Percentiles rank a stretch among this genome's conserved stretches.
Conservation (phyloP, 2,113 vertebrate species). For the Gavialis gangeticus region DNA sequence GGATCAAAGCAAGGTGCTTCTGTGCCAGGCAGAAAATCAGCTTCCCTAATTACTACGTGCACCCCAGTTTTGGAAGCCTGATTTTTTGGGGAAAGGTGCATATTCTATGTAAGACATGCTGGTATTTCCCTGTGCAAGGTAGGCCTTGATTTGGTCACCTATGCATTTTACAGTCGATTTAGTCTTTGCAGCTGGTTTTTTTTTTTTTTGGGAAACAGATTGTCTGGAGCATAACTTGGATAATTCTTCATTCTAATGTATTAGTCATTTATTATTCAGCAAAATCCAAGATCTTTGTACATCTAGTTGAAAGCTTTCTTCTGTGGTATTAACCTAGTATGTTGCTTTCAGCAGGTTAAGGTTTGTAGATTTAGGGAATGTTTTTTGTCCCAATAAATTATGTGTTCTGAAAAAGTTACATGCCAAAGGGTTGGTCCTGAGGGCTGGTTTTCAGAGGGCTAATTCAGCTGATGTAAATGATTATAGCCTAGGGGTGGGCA, state of each 20-base stretch:
- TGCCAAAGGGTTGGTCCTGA: background rate
- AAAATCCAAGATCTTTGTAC: background rate
- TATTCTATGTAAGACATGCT: background rate
- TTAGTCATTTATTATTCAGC: fast-evolving
- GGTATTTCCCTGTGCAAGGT: background rate
- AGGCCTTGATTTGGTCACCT: background rate
- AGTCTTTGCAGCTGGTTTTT: background rate
- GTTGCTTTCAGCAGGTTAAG: fast-evolving
- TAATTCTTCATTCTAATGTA: fast-evolving
- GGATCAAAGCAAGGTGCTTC: too few species aligned
- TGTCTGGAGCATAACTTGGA: fast-evolving
- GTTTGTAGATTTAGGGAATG: fast-evolving
- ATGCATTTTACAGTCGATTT: background rate
- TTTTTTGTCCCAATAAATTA: fast-evolving
- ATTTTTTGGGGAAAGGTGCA: fast-evolving
- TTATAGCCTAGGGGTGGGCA: background rate
- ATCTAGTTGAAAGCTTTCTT: fast-evolving
- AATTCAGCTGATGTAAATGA: too few species aligned
- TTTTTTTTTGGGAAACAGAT: background rate
- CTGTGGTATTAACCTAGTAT: fast-evolving
- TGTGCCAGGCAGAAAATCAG: background rate
- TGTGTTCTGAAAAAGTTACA: background rate
- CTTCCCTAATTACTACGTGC: too few species aligned
- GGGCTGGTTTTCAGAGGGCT: background rate
- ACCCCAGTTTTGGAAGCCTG: background rate